Evolutionary conservation across 2,113 vertebrate species (phyloP).

Genomic region (Accipiter cooperii): DNA sequence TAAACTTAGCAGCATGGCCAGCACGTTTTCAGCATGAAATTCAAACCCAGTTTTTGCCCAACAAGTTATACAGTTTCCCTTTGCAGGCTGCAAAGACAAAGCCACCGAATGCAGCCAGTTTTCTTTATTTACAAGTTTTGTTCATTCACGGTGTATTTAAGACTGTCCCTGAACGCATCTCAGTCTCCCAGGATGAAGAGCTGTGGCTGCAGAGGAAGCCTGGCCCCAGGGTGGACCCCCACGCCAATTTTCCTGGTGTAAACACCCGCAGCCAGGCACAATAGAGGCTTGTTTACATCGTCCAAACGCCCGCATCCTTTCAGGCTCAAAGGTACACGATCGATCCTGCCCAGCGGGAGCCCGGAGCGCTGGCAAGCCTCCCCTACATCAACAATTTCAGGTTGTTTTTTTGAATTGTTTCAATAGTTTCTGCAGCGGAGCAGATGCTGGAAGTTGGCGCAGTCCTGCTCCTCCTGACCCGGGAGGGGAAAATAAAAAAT

Average conservation of each 20-base stretch:
- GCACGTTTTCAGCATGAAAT: background rate
- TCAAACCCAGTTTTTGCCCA: background rate
- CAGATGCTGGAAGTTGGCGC: background rate
- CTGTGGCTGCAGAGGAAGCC: background rate
- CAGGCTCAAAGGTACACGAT: background rate
- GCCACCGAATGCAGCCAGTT: background rate
- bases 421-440: background rate
- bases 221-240: background rate
- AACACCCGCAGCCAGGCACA: background rate
- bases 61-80: background rate
- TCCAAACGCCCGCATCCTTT: background rate
- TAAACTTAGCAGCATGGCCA: background rate
- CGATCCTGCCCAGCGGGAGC: background rate
- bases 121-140: background rate
- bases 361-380: background rate
- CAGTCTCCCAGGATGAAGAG: background rate
- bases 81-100: background rate
- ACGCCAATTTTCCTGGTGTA: background rate
- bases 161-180: background rate
- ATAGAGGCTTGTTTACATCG: background rate
- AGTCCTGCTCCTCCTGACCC: background rate
- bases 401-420: background rate
- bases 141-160: background rate
- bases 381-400: background rate
- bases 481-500: background rate